Base-by-base conservation (phyloP, 2,888 invertebrate species). In the Palloptera scutellata region DNA sequence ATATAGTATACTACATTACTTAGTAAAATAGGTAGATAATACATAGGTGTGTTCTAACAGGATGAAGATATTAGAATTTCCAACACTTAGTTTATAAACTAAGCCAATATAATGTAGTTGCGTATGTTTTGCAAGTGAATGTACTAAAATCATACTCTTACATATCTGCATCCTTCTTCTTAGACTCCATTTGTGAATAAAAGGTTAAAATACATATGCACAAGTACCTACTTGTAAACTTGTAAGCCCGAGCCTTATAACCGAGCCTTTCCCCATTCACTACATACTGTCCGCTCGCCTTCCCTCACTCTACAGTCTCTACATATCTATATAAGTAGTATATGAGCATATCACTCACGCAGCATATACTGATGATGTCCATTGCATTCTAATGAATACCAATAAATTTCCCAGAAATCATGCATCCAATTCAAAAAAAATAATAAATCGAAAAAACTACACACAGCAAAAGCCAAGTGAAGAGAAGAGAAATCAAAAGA, bases 331-430 rank as follows among this genome's bases (percentile, higher is more conserved):
- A n/a, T 30, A 54, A 54, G 5, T 63, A 6, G 1, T 55, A 6
- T n/a, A 43, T 45, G 15, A 10, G 2, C 10, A 48, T 15, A 71
- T 61, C 58, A 68, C 43, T 19, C 42, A 58, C 41, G n/a, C 69
- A 51, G 43, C 54, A 45, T 5, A 10, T 42, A 11, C n/a, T 19
- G 40, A 55, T 70, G 72, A 68, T 69, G 71, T 17, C 62, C 64
- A 64, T 71, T 75, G 80, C 76, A 80, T 80, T 79, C 80, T 79
- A 82, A 80, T 82, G 76, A 80, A 75, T 73, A 69, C 76, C 78
- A 74, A 77, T 82, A 80, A 81, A 81, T 80, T 79, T 75, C 66
- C 75, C 72, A 70, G 69, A 69, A 65, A 68, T 66, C 66, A 66
- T 10, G 61, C 73, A 74, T 73, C 74, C 70, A 73, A 70, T 68